A percentile compares a stretch with the other conserved stretches of the same genome.
phyloP scores from a whole-genome alignment of 1,140 invertebrate genomes.

The Pseudachorutes palmiensis region DNA sequence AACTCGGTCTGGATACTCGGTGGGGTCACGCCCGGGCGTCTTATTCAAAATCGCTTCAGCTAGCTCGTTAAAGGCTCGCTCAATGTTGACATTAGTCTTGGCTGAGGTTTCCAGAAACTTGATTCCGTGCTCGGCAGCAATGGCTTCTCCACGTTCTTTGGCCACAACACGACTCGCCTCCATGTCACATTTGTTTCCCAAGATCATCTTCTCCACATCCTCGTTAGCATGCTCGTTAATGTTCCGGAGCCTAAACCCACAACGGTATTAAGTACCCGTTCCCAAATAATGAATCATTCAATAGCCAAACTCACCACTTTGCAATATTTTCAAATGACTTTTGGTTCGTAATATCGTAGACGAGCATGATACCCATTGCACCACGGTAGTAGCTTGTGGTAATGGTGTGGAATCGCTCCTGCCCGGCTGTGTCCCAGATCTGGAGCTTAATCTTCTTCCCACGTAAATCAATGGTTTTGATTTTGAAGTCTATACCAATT shows the following conservation, averaged over 20 bases:
- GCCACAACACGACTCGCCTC: slow-evolving; percentile 90
- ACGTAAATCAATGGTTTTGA: slow-evolving; percentile 92
- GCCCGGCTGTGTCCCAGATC: slow-evolving; percentile 69
- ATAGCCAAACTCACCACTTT: slow-evolving; percentile 95
- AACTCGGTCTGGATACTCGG: neutral
- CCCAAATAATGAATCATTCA: no score
- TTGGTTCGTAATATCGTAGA: slow-evolving; percentile 98
- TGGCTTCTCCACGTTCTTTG: slow-evolving; percentile 78
- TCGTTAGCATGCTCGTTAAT: slow-evolving; percentile 85
- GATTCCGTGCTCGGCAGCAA: slow-evolving; percentile 95
- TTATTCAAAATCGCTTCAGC: slow-evolving; percentile 79
- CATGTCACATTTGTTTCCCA: slow-evolving; percentile 99
- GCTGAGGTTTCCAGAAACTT: slow-evolving; percentile 98
- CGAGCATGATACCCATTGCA: slow-evolving; percentile 97
- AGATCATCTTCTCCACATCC: slow-evolving; percentile 99
- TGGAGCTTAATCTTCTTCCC: slow-evolving; percentile 98
- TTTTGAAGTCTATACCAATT: slow-evolving; percentile 98
- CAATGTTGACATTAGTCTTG: slow-evolving; percentile 96
- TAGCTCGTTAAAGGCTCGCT: slow-evolving; percentile 91
- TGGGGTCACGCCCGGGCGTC: neutral
- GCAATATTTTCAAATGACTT: slow-evolving; percentile 94
- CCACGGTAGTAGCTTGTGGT: slow-evolving; percentile 96
- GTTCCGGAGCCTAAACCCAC: no score
- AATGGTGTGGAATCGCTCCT: slow-evolving; percentile 92
- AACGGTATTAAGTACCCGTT: no score